These are phyloP conservation scores for Nestor notabilis DNA, from an alignment of 2,113 vertebrate species.

Conservation along the genomic window DNA sequence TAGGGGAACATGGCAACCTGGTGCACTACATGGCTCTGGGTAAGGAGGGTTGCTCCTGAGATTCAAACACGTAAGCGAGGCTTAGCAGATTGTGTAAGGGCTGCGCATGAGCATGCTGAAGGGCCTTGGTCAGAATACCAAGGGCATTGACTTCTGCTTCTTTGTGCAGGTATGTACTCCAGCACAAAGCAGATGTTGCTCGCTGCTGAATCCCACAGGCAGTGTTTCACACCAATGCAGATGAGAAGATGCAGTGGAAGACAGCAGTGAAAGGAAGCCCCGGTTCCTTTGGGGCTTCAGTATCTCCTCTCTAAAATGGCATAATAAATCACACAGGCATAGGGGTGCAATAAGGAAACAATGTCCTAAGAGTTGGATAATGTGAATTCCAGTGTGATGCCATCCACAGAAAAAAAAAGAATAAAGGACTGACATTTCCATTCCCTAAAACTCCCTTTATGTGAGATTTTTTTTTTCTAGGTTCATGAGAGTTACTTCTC, in stretches of 20 bases:
- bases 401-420: background rate
- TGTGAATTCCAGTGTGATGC: background rate
- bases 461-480: background rate
- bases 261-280: background rate
- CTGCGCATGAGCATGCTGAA: background rate
- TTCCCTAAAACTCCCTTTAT: background rate
- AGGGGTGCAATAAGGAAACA: background rate
- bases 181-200: background rate
- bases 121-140: background rate
- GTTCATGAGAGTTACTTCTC: background rate
- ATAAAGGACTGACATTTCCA: background rate
- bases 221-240: rapidly evolving
- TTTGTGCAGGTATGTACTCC: background rate
- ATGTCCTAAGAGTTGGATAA: background rate
- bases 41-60: background rate
- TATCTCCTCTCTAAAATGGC: background rate
- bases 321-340: background rate
- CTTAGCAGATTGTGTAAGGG: background rate
- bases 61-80: background rate
- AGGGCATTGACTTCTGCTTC: background rate
- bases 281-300: background rate
- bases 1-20: rapidly evolving
- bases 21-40: background rate
- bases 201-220: background rate
- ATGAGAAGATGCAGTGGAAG: background rate